Base-by-base conservation (phyloP, 2,797 vertebrate species). In the Pogoniulus pusillus region DNA sequence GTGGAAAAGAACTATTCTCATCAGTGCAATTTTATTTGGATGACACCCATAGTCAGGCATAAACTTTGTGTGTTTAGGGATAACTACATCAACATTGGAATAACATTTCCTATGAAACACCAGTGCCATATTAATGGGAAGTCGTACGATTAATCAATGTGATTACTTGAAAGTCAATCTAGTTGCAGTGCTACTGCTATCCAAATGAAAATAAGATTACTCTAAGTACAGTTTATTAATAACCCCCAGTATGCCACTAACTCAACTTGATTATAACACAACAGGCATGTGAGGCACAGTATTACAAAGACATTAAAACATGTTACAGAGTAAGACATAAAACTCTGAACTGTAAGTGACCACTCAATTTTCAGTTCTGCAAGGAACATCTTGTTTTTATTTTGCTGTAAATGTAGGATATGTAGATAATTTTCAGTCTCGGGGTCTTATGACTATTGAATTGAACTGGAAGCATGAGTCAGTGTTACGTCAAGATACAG, bases 141-240 rank as follows among this genome's bases (percentile, higher is more conserved):
- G 68, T 55, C 77, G 75, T 57, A 54, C 27, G 54, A 75, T 75
- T 92, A 94, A 96, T 93, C 77, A 92, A 87, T 85, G 45, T 90
- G 82, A 85, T 85, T 91, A 89, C 60, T 83, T 68, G 55, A 54
- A 87, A 86, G 74, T 84, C 80, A 93, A 87, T 87, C 93, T 93
- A 73, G 93, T 87, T 76, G 34, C 80, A 91, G 70, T 79, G 60
- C 32, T 82, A 93, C 59, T 85, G 59, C 37, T 92, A 83, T 32
- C 53, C 73, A 91, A 89, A 87, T 86, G 85, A 92, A 95, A 96
- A 95, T 91, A 83, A 93, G 77, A 89, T 94, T 94, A 93, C 47
- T 57, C 43, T 87, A 85, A 93, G 49, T 64, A 83, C 9, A 45
- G 64, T 81, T 87, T 92, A 85, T 86, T 94, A 93, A 80, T 94